These are phyloP conservation scores for Ceratina calcarata DNA, from an alignment of 1,140 invertebrate genomes.

Conservation along the genomic window DNA sequence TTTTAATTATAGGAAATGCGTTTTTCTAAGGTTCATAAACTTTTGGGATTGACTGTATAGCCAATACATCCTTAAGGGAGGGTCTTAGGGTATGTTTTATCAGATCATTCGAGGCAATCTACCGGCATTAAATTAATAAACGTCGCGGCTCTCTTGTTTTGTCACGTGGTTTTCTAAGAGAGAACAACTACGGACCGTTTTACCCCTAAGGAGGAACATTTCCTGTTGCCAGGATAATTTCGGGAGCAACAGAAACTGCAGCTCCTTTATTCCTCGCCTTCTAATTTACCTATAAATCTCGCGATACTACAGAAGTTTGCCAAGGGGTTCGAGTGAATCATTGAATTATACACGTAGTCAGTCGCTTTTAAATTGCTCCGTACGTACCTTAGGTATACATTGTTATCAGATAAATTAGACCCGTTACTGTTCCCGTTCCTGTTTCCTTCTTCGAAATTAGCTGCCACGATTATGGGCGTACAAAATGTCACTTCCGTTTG, in stretches of 20 bases:
- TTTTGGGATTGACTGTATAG: too few species aligned
- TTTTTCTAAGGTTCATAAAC: too few species aligned
- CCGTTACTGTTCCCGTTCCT: neutral
- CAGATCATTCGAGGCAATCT: slow-evolving; percentile 46
- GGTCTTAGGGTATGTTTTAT: slow-evolving; percentile 40
- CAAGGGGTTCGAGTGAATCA: slow-evolving; percentile 17
- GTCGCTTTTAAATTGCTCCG: slow-evolving; percentile 34
- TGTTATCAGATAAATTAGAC: slow-evolving; percentile 38
- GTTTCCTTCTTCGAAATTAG: slow-evolving; percentile 12
- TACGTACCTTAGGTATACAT: slow-evolving; percentile 1
- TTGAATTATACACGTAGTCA: slow-evolving; percentile 41
- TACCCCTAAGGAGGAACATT: slow-evolving; percentile 33
- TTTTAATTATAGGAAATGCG: too few species aligned
- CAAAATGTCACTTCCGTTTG: slow-evolving; percentile 16
- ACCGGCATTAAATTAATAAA: slow-evolving; percentile 50
- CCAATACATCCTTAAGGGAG: too few species aligned
- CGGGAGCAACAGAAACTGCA: slow-evolving; percentile 21
- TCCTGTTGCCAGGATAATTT: slow-evolving; percentile 39
- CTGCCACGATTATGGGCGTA: slow-evolving; percentile 9
- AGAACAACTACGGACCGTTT: slow-evolving; percentile 6
- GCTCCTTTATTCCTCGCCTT: slow-evolving; percentile 28
- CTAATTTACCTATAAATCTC: slow-evolving; percentile 49
- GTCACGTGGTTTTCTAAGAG: slow-evolving; percentile 39
- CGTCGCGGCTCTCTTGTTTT: slow-evolving; percentile 31
- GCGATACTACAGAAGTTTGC: slow-evolving; percentile 31